Percentiles rank a stretch among this genome's conserved stretches.
phyloP scores from a whole-genome alignment of 2,797 vertebrate species.

The Ceyx erithaca region DNA sequence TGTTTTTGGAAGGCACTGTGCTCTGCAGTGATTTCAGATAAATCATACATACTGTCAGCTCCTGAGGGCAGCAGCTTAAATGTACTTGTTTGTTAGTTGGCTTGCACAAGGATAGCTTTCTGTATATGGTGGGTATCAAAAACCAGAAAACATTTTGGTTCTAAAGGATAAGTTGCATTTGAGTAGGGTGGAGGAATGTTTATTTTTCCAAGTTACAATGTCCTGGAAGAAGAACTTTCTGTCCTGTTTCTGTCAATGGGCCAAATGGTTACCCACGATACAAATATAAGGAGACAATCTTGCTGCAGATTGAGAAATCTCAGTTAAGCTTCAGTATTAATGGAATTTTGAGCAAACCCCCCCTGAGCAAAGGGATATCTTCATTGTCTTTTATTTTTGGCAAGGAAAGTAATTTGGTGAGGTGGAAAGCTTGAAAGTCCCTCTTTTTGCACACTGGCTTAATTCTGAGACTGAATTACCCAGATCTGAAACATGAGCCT shows the following conservation, averaged over 20 bases:
- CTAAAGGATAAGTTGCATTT: neutral
- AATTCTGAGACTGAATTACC: constrained; percentile 17
- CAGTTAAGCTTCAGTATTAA: constrained; percentile 19
- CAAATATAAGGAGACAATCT: neutral
- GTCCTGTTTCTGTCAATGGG: neutral
- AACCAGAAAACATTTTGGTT: neutral
- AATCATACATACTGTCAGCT: constrained; percentile 7
- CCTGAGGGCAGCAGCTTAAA: constrained; percentile 8
- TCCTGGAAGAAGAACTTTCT: neutral
- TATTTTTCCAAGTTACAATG: neutral
- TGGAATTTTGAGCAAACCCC: constrained; percentile 18
- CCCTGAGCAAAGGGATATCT: constrained; percentile 4
- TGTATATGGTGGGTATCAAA: neutral
- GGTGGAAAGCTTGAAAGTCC: neutral
- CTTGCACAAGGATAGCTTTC: neutral
- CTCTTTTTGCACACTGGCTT: neutral
- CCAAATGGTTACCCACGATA: neutral
- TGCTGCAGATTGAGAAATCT: neutral
- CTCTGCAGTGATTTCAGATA: neutral
- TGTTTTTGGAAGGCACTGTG: neutral
- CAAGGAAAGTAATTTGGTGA: neutral
- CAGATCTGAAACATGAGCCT: neutral
- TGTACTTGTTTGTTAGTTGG: neutral
- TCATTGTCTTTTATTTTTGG: constrained; percentile 16
- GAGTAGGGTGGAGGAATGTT: neutral